Base-by-base conservation (phyloP, 2,113 vertebrate genomes). In the Riparia riparia region DNA sequence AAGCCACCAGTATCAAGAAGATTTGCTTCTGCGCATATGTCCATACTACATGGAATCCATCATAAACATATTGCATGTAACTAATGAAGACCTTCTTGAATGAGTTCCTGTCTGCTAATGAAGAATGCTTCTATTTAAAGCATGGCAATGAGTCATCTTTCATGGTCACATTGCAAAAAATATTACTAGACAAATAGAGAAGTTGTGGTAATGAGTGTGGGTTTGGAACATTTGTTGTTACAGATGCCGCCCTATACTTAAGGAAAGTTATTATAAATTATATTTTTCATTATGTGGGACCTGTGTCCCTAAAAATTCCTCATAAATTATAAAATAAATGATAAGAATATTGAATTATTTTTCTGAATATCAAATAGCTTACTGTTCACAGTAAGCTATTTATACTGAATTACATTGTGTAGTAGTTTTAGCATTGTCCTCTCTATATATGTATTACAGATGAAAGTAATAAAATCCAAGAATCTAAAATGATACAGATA, bases 241-340 rank as follows among this genome's bases (percentile, higher is more conserved):
- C 72, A 90, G 32, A 78, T 65, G 22, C 9, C 6, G 87, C 32
- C 24, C 8, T 56, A 15, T 29, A 45, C 80, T 80, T 89, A 66
- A 85, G 72, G 96, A 90, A 92, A 87, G 26, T 4, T 92, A 90
- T 90, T 90, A 91, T 29, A 94, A 95, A 80, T 82, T 57, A 63
- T 49, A 41, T 34, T 82, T 77, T 83, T 95, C 22, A 41, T 89
- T 57, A 91, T 86, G 78, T 89, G 83, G 71, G 60, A 93, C 66
- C 56, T 92, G 34, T 31, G 60, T 71, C 29, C 58, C 84, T 51
- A 53, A 90, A 86, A 89, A 51, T 61, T 85, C 6, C 17, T 53
- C 57, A 83, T 78, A 96, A 95, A 51, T 85, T 32, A 45, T 93
- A 84, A 96, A 96, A 96, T 91, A 84, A 94, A 51, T 85, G 25